These are phyloP conservation scores for Tuberolachnus salignus DNA, from an alignment of 2,888 invertebrate genomes.

Conservation along the genomic window DNA sequence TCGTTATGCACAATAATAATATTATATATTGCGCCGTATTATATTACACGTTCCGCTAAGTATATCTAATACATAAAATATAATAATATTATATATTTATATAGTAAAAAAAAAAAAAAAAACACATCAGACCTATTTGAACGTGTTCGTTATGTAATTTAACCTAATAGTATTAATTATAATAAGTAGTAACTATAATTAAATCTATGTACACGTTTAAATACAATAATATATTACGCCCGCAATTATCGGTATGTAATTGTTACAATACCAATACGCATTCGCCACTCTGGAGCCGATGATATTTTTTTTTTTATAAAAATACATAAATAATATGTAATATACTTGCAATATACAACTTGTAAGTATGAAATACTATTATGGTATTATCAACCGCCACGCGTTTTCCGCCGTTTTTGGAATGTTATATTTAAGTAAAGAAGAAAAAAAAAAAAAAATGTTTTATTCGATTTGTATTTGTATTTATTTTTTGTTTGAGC, in stretches of 20 bases:
- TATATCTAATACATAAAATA: conserved; percentile 19
- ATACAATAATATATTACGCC: not conserved
- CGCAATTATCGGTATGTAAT: no score
- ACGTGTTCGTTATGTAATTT: conserved; percentile 8
- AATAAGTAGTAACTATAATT: conserved; percentile 38
- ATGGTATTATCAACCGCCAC: not conserved
- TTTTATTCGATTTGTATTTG: no score
- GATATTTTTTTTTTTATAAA: no score
- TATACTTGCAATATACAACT: not conserved
- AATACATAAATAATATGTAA: no score
- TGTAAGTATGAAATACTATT: not conserved
- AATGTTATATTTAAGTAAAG: not conserved
- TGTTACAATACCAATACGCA: no score
- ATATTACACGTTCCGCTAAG: conserved; percentile 45
- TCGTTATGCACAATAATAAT: conserved; percentile 18
- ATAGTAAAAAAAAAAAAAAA: no score
- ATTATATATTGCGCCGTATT: conserved; percentile 42
- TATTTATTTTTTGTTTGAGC: conserved; percentile 18
- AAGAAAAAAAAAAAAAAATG: no score
- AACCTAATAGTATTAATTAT: conserved; percentile 52
- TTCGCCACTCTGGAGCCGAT: conserved; percentile 48
- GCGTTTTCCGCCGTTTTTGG: not conserved
- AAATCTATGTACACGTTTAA: conserved; percentile 19
- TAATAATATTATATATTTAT: conserved; percentile 23
- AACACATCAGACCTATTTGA: no score